Evolutionary conservation across 2,888 invertebrate genomes (phyloP).

Genomic region (Blastobasis adustella): DNA sequence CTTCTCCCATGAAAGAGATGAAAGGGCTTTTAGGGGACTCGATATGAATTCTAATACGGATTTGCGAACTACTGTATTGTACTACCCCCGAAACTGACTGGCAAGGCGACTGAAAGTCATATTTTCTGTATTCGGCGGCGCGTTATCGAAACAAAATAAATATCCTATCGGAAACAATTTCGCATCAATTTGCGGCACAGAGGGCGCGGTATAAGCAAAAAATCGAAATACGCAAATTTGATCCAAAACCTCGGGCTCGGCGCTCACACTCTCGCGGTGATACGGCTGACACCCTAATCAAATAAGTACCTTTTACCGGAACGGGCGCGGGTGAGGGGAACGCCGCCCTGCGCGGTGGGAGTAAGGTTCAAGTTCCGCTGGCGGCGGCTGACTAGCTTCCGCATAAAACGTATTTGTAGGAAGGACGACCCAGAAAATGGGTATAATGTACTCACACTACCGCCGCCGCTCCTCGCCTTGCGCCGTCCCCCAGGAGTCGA

Average conservation of each 20-base stretch:
- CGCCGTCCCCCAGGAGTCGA: slow-evolving; percentile 68
- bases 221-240: slow-evolving; percentile 71
- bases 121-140: background rate
- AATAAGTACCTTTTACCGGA: slow-evolving; percentile 74
- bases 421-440: slow-evolving; percentile 76
- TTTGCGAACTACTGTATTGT: slow-evolving; percentile 33
- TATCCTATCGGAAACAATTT: slow-evolving; percentile 33
- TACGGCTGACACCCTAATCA: slow-evolving; percentile 75
- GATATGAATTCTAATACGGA: slow-evolving; percentile 60
- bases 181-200: slow-evolving; percentile 34
- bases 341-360: slow-evolving; percentile 22
- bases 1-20: slow-evolving; percentile 52
- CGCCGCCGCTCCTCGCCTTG: slow-evolving; percentile 60
- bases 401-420: slow-evolving; percentile 75
- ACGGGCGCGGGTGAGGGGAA: slow-evolving; percentile 22
- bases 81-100: background rate
- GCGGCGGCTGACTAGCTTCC: slow-evolving; percentile 59
- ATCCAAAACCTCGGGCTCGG: slow-evolving; percentile 67
- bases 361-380: slow-evolving; percentile 36
- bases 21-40: slow-evolving; percentile 50
- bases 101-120: background rate
- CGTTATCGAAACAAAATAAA: background rate
- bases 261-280: slow-evolving; percentile 70
- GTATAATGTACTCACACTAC: slow-evolving; percentile 75
- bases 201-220: slow-evolving; percentile 44